These are phyloP conservation scores for Anagyrus pseudococci DNA, from an alignment of 2,888 invertebrate species.

Conservation along the genomic window DNA sequence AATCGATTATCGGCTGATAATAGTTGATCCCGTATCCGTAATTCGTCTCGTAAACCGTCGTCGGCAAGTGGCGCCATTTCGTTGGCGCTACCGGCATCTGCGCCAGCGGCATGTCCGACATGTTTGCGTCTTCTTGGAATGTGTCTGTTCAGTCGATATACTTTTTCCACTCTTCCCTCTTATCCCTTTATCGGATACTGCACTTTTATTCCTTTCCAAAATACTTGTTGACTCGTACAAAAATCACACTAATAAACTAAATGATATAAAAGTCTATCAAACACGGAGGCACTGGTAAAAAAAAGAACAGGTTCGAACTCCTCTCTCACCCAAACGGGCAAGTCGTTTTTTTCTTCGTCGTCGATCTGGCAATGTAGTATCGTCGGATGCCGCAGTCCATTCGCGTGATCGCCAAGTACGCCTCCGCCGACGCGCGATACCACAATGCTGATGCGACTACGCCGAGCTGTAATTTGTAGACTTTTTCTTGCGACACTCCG, in stretches of 20 bases:
- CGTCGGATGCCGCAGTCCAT: slow-evolving; percentile 12
- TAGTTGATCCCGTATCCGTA: slow-evolving; percentile 84
- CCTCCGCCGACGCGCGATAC: slow-evolving; percentile 7
- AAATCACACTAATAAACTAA: too few species aligned
- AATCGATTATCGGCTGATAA: slow-evolving; percentile 89
- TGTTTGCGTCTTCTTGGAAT: slow-evolving; percentile 34
- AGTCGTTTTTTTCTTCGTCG: neutral
- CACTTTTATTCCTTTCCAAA: too few species aligned
- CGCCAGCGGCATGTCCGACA: slow-evolving; percentile 51
- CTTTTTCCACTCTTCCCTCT: neutral
- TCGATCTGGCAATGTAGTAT: neutral
- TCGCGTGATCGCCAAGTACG: slow-evolving; percentile 11
- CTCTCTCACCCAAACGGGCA: neutral
- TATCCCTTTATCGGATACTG: neutral
- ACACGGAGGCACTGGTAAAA: too few species aligned
- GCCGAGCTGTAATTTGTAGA: slow-evolving; percentile 29
- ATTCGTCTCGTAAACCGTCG: slow-evolving; percentile 79
- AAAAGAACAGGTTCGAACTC: too few species aligned
- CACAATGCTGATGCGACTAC: slow-evolving; percentile 13
- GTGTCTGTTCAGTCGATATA: slow-evolving; percentile 2
- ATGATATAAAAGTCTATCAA: too few species aligned
- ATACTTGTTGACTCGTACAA: too few species aligned
- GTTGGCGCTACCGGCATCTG: slow-evolving; percentile 54
- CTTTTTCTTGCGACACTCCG: slow-evolving; percentile 25
- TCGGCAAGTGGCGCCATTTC: slow-evolving; percentile 63